Base-by-base conservation (phyloP, 2,888 invertebrate genomes). In the Meteorus colon region DNA sequence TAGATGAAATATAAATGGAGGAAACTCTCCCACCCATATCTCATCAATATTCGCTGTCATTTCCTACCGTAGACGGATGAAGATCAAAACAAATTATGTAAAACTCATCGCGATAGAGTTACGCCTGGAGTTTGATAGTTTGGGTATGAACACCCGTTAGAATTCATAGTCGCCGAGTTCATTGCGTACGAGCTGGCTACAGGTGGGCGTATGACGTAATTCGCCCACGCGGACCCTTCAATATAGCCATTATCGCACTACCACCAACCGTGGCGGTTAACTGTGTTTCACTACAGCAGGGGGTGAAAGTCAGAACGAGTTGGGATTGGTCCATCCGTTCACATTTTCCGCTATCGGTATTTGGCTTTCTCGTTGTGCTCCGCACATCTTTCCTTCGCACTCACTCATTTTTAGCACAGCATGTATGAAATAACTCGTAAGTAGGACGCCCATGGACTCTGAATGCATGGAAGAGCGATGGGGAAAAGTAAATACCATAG, bases 141-240 rank as follows among this genome's bases (percentile, higher is more conserved):
- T 73, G 77, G 79, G 55, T 19, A 48, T 37, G 63, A 45, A 77
- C 83, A 86, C 83, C 79, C 81, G 79, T 73, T 84, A 79, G 74
- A 73, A 41, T 12, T 59, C 79, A 19, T 71, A 51, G 62, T 74
- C 37, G 62, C 74, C 67, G 70, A 73, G 73, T 72, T 83, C 77
- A 78, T 77, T 81, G 80, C 80, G 81, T 78, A 80, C 79, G 76
- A 78, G 77, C 67, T 76, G 80, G 84, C 85, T 85, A 87, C 87
- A 87, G 86, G 87, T 87, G 87, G 87, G 87, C 86, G 87, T 84
- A 87, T 86, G 87, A 87, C 86, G 87, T 86, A 86, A 86, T 86
- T 85, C 86, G 83, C 86, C 86, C 86, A 86, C 86, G 86, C 86
- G 85, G 83, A 73, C 81, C 80, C 75, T 81, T 80, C 83, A 81